These are phyloP conservation scores for Eueides isabella DNA, from an alignment of 1,140 invertebrate species.

Conservation along the genomic window DNA sequence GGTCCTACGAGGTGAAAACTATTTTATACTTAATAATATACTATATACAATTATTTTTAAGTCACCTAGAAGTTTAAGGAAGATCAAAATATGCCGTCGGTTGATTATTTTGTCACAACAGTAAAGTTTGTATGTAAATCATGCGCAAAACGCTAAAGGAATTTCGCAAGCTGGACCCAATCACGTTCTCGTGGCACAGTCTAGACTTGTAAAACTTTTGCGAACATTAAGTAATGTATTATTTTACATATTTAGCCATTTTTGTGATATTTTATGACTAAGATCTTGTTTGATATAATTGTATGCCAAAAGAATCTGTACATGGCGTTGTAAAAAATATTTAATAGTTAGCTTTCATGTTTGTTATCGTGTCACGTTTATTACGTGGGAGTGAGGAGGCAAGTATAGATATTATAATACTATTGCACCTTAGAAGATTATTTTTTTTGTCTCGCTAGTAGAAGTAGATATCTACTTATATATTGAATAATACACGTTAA, in stretches of 20 bases:
- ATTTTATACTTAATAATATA: too few species aligned
- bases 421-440: background rate
- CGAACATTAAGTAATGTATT: slow-evolving; percentile 22
- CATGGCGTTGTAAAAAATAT: slow-evolving; percentile 28
- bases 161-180: background rate
- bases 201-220: slow-evolving; percentile 6
- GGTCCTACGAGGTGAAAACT: too few species aligned
- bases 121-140: slow-evolving; percentile 13
- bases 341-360: slow-evolving; percentile 23
- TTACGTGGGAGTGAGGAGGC: background rate
- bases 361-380: slow-evolving; percentile 25
- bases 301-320: slow-evolving; percentile 23
- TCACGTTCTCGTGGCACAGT: background rate
- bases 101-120: background rate
- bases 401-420: background rate
- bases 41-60: background rate
- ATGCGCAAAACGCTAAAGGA: background rate
- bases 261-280: slow-evolving; percentile 29
- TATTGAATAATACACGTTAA: background rate
- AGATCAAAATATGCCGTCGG: background rate
- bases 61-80: background rate
- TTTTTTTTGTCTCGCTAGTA: background rate
- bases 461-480: background rate
- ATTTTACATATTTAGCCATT: slow-evolving; percentile 25
- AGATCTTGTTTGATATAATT: slow-evolving; percentile 28